Percentiles rank a stretch among this genome's conserved stretches.
Evolutionary conservation across 1,140 invertebrate genomes (phyloP).

Genomic region (Anastrepha ludens): DNA sequence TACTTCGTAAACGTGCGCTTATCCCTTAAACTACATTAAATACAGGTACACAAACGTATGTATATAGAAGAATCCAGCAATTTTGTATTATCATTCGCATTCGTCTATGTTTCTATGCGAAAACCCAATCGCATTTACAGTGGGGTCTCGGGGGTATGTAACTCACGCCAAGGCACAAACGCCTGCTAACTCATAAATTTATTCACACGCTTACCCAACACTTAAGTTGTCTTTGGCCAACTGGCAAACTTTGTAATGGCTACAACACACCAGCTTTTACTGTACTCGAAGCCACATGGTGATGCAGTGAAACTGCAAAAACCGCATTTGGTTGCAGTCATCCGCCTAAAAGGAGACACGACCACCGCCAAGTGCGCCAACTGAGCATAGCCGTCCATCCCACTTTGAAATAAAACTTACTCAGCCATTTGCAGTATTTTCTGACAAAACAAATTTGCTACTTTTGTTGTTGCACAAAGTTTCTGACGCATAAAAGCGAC

Average conservation of each 20-base stretch:
- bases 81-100: too few species aligned
- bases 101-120: too few species aligned
- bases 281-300: background rate
- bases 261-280: background rate
- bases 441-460: conserved; percentile 5
- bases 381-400: background rate
- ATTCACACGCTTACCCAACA: too few species aligned
- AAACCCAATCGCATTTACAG: too few species aligned
- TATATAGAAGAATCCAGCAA: too few species aligned
- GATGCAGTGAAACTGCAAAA: background rate
- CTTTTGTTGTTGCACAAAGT: background rate
- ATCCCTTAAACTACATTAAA: too few species aligned
- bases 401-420: background rate
- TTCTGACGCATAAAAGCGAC: background rate
- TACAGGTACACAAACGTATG: too few species aligned
- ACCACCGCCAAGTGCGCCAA: conserved; percentile 6
- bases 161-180: background rate
- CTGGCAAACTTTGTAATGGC: too few species aligned
- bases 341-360: conserved; percentile 34
- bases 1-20: too few species aligned
- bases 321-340: background rate
- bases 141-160: too few species aligned
- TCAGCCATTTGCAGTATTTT: background rate
- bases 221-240: too few species aligned
- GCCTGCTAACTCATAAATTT: background rate